Evolutionary conservation across 2,888 invertebrate species (phyloP), one percentile per base, ranked within the genome.

Genomic region (Andrena hattorfiana): DNA sequence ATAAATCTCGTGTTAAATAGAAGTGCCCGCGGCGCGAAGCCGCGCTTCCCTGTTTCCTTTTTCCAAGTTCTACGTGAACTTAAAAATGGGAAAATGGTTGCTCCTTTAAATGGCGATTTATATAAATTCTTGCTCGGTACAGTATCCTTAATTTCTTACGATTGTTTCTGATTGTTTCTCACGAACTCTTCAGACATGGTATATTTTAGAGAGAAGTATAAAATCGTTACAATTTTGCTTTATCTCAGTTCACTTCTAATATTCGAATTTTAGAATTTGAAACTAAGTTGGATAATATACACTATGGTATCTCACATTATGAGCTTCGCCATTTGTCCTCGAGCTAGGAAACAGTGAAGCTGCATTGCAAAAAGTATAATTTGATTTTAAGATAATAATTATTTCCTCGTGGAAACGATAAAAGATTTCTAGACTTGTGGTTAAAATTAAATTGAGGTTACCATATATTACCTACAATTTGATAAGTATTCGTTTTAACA

Each of bases 1-100:
- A 67, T 72, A 73, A 73, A 62, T 72, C 28, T 49, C 51, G 73
- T 26, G 51, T 73, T 51, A 73, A 42, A 67, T 62, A 62, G 28
- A 66, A 62, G 51, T 23, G 35, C 20, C 30, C 28, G 28, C 20
- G 10, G 42, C 28, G 51, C 23, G 51, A 42, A 42, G 42, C 72
- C 3, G 49, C 49, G 49, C 32, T 49, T 74, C 64, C 35, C 26
- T 30, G 6, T 48, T 35, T 26, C 26, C 8, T 2, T 6, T 13
- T 62, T 7, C 7, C 32, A 13, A 2, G 0, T 20, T 23, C 23
- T 10, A 2, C 20, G 42, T n/a, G 20, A 4, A 16, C n/a, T 72
- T 13, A 26, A 20, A 28, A 64, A 56, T 23, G n/a, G 10, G 13
- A 56, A 56, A 26, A 56, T 20, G 23, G 26, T 56, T 56, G 23